Evolutionary conservation across 2,888 invertebrate species (phyloP).

Genomic region (Harpagoxenus sublaevis): DNA sequence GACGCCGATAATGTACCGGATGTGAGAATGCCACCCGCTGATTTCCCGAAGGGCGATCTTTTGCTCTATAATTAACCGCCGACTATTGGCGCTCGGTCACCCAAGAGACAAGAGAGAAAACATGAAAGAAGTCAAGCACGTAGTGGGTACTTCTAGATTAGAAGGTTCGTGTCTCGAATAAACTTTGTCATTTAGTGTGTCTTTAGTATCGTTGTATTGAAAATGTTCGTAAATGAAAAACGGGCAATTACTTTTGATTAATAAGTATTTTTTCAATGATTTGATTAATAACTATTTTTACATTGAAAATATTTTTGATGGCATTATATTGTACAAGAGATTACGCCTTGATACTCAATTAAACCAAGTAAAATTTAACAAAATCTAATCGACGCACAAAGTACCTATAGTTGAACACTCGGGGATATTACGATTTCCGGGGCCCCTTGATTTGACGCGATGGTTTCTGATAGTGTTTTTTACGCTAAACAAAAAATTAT

Average conservation of each 20-base stretch:
- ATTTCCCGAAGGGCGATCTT: constrained; percentile 75
- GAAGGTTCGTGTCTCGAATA: constrained; percentile 29
- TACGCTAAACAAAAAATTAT: too few relatives aligned
- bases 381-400: neutral
- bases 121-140: constrained; percentile 36
- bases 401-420: neutral
- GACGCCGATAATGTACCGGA: constrained; percentile 32
- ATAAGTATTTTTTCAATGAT: neutral
- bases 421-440: too few relatives aligned
- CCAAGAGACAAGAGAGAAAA: constrained; percentile 30
- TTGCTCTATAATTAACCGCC: constrained; percentile 69
- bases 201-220: neutral
- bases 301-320: neutral
- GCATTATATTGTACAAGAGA: neutral
- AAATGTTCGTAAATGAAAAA: neutral
- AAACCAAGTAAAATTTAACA: neutral
- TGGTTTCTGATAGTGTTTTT: too few relatives aligned
- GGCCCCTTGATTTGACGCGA: too few relatives aligned
- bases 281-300: neutral
- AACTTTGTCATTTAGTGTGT: constrained; percentile 17
- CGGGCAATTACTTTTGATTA: neutral
- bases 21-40: constrained; percentile 55
- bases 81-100: constrained; percentile 19
- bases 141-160: constrained; percentile 25
- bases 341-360: neutral